A percentile compares a stretch with the other conserved stretches of the same genome.
Evolutionary conservation across 2,113 vertebrate genomes (phyloP).

Genomic region (Petrocephalus zakoni): DNA sequence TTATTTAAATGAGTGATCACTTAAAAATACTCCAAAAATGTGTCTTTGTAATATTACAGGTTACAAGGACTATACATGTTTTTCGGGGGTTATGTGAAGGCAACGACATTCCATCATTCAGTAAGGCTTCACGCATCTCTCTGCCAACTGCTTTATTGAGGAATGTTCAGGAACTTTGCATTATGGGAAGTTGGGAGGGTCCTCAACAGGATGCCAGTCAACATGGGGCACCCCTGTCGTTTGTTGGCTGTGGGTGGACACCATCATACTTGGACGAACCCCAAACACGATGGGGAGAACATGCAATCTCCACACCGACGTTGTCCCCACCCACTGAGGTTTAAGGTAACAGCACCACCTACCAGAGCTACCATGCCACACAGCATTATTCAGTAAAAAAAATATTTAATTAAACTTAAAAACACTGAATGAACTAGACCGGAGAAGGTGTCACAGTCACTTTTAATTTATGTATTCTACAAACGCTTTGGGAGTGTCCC

Average conservation of each 20-base stretch:
- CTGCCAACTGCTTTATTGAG: background rate
- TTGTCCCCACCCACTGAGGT: background rate
- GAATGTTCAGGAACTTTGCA: background rate
- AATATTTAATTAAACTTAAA: background rate
- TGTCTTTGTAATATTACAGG: background rate
- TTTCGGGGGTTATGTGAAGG: background rate
- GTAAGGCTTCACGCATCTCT: background rate
- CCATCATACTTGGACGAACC: background rate
- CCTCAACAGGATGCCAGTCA: background rate
- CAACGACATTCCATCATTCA: background rate
- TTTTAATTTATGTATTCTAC: background rate
- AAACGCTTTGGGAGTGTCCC: background rate
- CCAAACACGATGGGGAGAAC: background rate
- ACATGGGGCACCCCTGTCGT: background rate
- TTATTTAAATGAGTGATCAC: background rate
- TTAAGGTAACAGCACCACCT: background rate
- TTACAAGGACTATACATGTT: background rate
- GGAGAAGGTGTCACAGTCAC: background rate
- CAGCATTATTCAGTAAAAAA: background rate
- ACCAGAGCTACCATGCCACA: background rate
- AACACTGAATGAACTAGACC: background rate
- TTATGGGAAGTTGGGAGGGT: background rate
- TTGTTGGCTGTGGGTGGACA: background rate
- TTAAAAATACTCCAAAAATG: background rate
- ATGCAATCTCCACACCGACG: background rate